phyloP scores from a whole-genome alignment of 2,888 invertebrate species.

The Tenthredo notha region DNA sequence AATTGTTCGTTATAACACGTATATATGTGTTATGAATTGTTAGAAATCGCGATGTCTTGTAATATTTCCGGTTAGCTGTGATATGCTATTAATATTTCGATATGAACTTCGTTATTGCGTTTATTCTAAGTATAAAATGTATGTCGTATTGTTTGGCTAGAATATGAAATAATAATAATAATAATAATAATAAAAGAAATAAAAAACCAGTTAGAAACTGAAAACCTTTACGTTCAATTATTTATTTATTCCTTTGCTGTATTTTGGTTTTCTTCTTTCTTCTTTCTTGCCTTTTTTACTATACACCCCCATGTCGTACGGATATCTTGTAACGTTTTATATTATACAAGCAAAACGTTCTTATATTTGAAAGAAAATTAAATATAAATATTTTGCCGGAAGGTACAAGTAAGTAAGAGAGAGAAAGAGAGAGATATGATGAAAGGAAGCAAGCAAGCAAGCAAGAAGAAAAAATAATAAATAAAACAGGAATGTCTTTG shows the following conservation, averaged over 20 bases:
- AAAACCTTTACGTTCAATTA: background rate
- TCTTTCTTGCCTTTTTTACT: background rate
- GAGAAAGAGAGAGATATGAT: slow-evolving; percentile 27
- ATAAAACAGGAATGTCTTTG: slow-evolving; percentile 12
- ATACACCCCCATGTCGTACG: background rate
- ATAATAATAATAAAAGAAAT: too few relatives aligned
- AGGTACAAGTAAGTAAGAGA: background rate
- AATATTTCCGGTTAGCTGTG: background rate
- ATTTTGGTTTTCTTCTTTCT: background rate
- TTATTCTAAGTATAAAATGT: background rate
- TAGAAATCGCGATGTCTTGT: background rate
- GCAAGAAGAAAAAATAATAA: background rate
- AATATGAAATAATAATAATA: background rate
- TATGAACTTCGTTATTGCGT: background rate
- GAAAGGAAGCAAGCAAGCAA: background rate
- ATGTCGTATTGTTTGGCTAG: background rate
- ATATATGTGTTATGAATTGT: background rate
- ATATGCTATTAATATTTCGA: too few relatives aligned
- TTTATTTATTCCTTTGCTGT: background rate
- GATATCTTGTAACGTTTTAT: background rate
- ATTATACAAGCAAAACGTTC: background rate
- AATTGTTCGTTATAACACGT: background rate
- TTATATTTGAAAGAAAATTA: background rate
- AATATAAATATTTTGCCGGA: background rate
- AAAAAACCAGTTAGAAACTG: background rate